Evolutionary conservation across 2,797 vertebrate species (phyloP).

Genomic region (Lacerta viridis): DNA sequence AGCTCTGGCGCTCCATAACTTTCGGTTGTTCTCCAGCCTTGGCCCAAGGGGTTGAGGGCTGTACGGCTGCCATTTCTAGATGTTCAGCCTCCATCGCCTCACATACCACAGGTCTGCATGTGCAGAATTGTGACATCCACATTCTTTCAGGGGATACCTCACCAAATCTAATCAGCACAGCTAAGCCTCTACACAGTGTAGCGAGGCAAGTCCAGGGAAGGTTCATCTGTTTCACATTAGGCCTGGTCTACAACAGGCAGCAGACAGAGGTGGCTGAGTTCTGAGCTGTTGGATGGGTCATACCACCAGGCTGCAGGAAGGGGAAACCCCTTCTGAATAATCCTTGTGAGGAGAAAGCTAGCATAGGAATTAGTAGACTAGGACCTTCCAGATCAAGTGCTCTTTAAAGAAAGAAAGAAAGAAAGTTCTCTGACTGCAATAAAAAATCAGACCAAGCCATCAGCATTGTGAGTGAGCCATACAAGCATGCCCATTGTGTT

Average conservation of each 20-base stretch:
- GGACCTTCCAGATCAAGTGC: too few relatives aligned
- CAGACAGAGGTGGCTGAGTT: neutral
- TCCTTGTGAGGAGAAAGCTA: neutral
- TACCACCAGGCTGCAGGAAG: neutral
- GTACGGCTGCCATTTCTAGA: neutral
- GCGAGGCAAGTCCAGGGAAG: constrained; percentile 12
- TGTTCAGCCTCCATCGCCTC: constrained; percentile 33
- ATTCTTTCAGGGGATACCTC: constrained; percentile 67
- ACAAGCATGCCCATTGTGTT: neutral
- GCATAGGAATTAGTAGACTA: neutral
- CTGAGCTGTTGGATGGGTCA: neutral
- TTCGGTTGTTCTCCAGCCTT: constrained; percentile 58
- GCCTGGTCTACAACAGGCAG: too few relatives aligned
- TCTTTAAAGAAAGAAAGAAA: too few relatives aligned
- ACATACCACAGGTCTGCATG: accelerated
- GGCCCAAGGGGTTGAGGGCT: constrained; percentile 59
- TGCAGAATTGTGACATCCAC: constrained; percentile 58
- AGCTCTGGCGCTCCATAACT: constrained; percentile 61
- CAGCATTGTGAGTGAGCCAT: neutral
- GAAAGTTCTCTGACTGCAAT: too few relatives aligned
- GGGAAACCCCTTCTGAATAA: neutral
- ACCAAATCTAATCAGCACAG: constrained; percentile 44
- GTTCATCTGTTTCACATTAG: constrained; percentile 64
- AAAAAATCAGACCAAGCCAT: neutral
- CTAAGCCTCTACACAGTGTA: neutral